Evolutionary conservation across 2,888 invertebrate species (phyloP), one percentile per base, ranked within the genome.

Genomic region (Adelognathus sp.): DNA sequence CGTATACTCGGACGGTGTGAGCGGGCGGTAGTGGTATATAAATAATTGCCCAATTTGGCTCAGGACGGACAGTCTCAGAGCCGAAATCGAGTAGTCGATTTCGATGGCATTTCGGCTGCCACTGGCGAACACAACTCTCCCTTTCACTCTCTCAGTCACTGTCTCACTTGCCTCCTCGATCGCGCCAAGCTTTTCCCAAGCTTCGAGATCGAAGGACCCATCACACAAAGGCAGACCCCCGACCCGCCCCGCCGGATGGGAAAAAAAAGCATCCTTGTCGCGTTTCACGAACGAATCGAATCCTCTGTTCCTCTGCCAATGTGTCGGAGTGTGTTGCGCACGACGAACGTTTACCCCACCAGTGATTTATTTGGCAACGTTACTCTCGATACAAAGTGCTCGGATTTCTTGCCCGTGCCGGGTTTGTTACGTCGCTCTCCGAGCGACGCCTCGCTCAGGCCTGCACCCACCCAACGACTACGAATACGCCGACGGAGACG

Each of bases 31-130:
- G 54, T 60, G 72, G 84, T 83, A 85, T 84, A 87, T 86, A 87
- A 87, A 86, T 87, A 87, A 88, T 87, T 83, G 76, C 72, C 84
- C 86, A 86, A 88, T 87, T 86, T 86, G 84, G 70, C 54, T 29
- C 77, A 82, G 86, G 81, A 84, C 82, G 81, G 83, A 86, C 85
- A 81, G 76, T 76, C 71, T 79, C 74, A 67, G 70, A 71, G 78
- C 54, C n/a, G 70, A 70, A 50, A 74, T 74, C 70, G 64, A 71
- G 66, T 24, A 74, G 74, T 74, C 70, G 70, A 78, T 75, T 71
- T 54, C 66, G 70, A 36, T 64, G 74, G 64, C 64, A 41, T 70
- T 50, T 50, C 46, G 46, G 46, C 2, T 50, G 46, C 46, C 46
- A 9, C 24, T 24, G 46, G 46, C 46, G n/a, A 50, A 50, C 24